Base-by-base conservation (phyloP, 1,140 invertebrate genomes). In the Caenorhabditis briggsae region DNA sequence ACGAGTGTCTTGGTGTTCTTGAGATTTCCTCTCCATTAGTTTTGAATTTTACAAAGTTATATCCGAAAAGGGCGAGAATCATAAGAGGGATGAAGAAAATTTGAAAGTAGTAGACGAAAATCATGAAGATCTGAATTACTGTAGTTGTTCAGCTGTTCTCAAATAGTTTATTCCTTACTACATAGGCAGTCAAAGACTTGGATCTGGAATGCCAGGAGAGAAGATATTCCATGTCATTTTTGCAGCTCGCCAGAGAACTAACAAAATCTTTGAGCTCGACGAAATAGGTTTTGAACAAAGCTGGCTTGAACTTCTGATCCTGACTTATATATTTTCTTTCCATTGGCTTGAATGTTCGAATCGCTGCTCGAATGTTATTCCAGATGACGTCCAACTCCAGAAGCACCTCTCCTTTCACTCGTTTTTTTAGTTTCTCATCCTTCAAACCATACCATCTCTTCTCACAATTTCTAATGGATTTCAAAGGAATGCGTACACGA, bases 371-470 rank as follows among this genome's bases (percentile, higher is more conserved):
- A 92, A 96, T 94, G 70, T 96, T 95, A 93, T 98, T 99, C 95
- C 96, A 99, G 33, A 96, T 93, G 43, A 78, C 70, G 14, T 78
- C 70, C 94, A 99, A 95, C 93, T 99, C 97, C 14, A 99, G 92
- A 2, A 97, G 93, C 89, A 99, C 97, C 90, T 97, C 96, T 14
- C 98, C 98, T 93, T 98, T 98, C 2, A 96, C 96, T 56, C 96
- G 93, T 1, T 95, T 94, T 20, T 95, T 94, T 86, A 99, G 94
- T 91, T 98, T 99, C 93, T 97, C 97, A 93, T 99, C 97, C 93
- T 99, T 99, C 25, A 99, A 93, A 0, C 95, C 95, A 92, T 97
- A 99, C 97, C 97, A 98, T 89, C 96, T 94, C 92, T 96, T 96
- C 90, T 98, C 96, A 6, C 96, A 96, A 92, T 96, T 97, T 88